Evolutionary conservation across 2,113 vertebrate species (phyloP).

Genomic region (Istiophorus platypterus): DNA sequence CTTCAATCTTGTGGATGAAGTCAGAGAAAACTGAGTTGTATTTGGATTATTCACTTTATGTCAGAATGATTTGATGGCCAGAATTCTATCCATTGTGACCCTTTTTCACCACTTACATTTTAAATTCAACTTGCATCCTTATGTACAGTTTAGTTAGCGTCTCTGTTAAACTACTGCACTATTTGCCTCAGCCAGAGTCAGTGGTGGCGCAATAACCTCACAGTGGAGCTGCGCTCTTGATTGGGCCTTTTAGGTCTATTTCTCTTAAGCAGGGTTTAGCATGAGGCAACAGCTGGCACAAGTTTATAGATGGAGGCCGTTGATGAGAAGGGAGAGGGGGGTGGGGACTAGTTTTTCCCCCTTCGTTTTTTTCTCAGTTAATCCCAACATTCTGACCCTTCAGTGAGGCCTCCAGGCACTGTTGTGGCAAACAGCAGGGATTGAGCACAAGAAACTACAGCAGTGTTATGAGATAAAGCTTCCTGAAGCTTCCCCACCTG

Average conservation of each 20-base stretch:
- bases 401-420: conserved; percentile 52
- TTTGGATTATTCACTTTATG: not conserved
- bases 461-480: conserved; percentile 55
- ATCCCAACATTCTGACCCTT: conserved; percentile 73
- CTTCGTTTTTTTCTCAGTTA: conserved; percentile 48
- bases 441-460: conserved; percentile 62
- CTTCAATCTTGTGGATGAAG: not conserved
- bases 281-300: conserved; percentile 79
- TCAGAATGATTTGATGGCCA: not conserved
- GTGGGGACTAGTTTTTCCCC: conserved; percentile 15
- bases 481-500: conserved; percentile 23
- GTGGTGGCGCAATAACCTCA: conserved; percentile 70
- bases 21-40: not conserved
- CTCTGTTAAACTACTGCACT: conserved; percentile 17
- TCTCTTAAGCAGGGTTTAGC: conserved; percentile 77
- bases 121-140: not conserved
- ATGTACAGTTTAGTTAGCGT: not conserved
- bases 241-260: conserved; percentile 77
- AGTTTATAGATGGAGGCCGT: conserved; percentile 70
- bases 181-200: conserved; percentile 24
- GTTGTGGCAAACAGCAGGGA: conserved; percentile 45
- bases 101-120: not conserved
- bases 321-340: conserved; percentile 43
- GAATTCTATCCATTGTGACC: not conserved
- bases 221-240: conserved; percentile 37